These are phyloP conservation scores for Sinella curviseta DNA, from an alignment of 1,140 invertebrate genomes.

Conservation along the genomic window DNA sequence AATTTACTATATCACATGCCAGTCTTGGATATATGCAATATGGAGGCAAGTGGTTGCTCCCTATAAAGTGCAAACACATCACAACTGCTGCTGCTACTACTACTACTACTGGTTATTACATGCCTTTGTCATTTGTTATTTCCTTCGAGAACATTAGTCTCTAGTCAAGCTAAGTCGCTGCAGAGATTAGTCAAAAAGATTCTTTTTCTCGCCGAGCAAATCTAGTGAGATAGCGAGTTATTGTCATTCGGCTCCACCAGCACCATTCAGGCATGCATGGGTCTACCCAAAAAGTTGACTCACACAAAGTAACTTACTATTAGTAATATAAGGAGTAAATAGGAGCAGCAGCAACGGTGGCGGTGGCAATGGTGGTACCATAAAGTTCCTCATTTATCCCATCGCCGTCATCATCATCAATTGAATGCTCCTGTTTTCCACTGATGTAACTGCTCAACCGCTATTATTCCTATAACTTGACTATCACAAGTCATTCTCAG, in stretches of 20 bases:
- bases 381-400: conserved; percentile 14
- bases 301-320: conserved; percentile 15
- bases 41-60: background rate
- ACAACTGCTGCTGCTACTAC: background rate
- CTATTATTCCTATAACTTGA: background rate
- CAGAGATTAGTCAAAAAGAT: conserved; percentile 23
- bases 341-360: background rate
- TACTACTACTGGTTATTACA: background rate
- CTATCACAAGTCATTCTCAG: background rate
- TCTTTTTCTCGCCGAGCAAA: conserved; percentile 13
- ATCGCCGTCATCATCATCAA: conserved; percentile 3
- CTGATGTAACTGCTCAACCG: background rate
- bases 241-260: background rate
- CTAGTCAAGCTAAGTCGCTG: conserved; percentile 23
- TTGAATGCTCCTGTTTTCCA: background rate
- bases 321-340: background rate
- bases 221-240: conserved; percentile 18
- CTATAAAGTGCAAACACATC: background rate
- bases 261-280: background rate
- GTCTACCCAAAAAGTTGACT: background rate
- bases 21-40: background rate
- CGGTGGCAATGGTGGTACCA: background rate
- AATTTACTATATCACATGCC: background rate
- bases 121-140: conserved; percentile 22
- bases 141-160: conserved; percentile 20